Percentiles rank a stretch among this genome's conserved stretches.
phyloP scores from a whole-genome alignment of 2,113 vertebrate species.

The Urocynchramus pylzowi region DNA sequence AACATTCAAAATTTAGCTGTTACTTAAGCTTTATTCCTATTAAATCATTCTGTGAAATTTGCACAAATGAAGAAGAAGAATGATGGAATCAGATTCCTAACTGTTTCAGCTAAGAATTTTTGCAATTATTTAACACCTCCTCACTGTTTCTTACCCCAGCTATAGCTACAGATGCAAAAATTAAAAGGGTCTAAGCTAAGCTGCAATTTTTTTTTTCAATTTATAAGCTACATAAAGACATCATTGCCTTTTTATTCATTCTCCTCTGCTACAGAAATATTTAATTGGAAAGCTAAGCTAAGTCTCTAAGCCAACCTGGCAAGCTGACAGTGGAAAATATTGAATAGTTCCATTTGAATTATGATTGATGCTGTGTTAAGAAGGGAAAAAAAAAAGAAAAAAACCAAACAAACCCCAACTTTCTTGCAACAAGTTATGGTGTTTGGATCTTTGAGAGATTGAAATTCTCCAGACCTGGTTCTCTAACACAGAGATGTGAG shows the following conservation, averaged over 20 bases:
- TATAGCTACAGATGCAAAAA: not conserved
- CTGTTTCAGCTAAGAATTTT: not conserved
- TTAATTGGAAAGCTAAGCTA: not conserved
- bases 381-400: not conserved
- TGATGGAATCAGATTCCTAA: too few relatives aligned
- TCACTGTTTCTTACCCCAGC: not conserved
- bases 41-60: not conserved
- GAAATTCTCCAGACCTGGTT: not conserved
- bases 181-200: not conserved
- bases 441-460: not conserved
- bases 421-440: not conserved
- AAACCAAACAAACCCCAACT: rapidly evolving
- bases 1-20: not conserved
- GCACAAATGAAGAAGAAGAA: not conserved
- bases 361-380: not conserved
- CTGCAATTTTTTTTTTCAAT: not conserved
- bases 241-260: not conserved
- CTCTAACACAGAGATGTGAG: not conserved
- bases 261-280: not conserved
- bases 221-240: not conserved
- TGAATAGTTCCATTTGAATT: not conserved
- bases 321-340: not conserved
- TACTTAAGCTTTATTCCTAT: not conserved
- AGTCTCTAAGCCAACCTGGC: not conserved
- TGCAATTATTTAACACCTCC: not conserved